A percentile compares a stretch with the other conserved stretches of the same genome.
Evolutionary conservation across 2,113 vertebrate genomes (phyloP).

Genomic region (Sander vitreus): DNA sequence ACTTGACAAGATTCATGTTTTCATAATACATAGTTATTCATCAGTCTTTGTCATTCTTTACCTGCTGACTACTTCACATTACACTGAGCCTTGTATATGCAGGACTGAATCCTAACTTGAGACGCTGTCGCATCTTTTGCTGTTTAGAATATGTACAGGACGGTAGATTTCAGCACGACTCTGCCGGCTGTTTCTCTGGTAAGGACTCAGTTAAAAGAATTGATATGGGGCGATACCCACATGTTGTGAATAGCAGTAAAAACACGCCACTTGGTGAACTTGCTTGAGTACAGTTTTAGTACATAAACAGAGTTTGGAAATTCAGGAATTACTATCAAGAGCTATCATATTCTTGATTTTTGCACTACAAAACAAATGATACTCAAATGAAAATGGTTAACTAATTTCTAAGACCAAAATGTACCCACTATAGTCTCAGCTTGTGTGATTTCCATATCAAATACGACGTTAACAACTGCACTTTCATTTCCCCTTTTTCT

Average conservation of each 20-base stretch:
- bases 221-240: constrained; percentile 1
- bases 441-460: constrained; percentile 34
- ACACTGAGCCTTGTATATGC: constrained; percentile 67
- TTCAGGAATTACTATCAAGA: constrained; percentile 53
- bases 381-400: constrained; percentile 35
- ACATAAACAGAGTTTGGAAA: constrained; percentile 22
- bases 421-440: constrained; percentile 19
- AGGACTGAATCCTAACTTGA: constrained; percentile 57
- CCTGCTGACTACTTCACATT: constrained; percentile 62
- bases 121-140: constrained; percentile 34
- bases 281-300: constrained; percentile 48
- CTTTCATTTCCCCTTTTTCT: constrained; percentile 58
- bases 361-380: constrained; percentile 65
- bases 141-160: constrained; percentile 34
- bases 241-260: constrained; percentile 35
- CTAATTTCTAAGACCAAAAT: constrained; percentile 55
- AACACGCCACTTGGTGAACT: constrained; percentile 42
- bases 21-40: not conserved
- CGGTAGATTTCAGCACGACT: constrained; percentile 17
- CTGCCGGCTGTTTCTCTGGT: constrained; percentile 24
- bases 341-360: constrained; percentile 52
- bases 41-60: constrained; percentile 37
- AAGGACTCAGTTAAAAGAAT: constrained; percentile 22
- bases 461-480: constrained; percentile 29
- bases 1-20: constrained; percentile 20